Base-by-base conservation (phyloP, 2,797 vertebrate genomes). In the Cygnus olor region DNA sequence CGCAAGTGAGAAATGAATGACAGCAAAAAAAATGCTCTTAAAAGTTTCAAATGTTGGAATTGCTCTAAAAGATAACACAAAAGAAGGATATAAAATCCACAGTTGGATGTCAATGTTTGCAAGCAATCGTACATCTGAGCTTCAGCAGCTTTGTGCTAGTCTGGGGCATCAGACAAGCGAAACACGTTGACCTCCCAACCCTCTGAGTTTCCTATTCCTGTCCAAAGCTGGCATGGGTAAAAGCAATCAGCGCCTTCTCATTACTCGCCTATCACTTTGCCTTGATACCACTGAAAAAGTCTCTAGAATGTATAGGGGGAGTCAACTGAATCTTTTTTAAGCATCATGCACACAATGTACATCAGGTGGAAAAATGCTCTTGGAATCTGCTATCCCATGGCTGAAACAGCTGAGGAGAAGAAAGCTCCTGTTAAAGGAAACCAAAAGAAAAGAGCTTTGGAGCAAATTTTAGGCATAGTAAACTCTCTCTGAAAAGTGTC, bases 141-240 rank as follows among this genome's bases (percentile, higher is more conserved):
- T 76, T 65, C 72, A 88, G 87, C 70, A 90, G 77, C 89, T 87
- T 85, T 84, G 77, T 79, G 58, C 76, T 89, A 1, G 0, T 42
- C 60, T n/a, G 74, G 86, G 42, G 61, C 57, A 90, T 63, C 40
- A 92, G 74, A 80, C 88, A 81, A 95, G 58, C 0, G 11, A 93
- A 94, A 93, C 94, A 80, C 80, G 63, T 90, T 94, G 96, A 96
- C 94, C 90, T 94, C 88, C 86, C 95, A 85, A 86, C 92, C 92
- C 95, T 79, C 44, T 71, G 76, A 95, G 90, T 81, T 83, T 83
- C 89, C 79, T 82, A 64, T 94, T 96, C 71, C 88, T 92, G 89
- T 94, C n/a, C 66, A 45, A 36, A 85, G 85, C 27, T 94, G 60
- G 77, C 91, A 96, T 63, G 84, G 78, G 89, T 89, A 74, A 88